Percentiles rank a stretch among this genome's conserved stretches.
Evolutionary conservation across 1,140 invertebrate species (phyloP).

Genomic region (Tetragonula clypearis): DNA sequence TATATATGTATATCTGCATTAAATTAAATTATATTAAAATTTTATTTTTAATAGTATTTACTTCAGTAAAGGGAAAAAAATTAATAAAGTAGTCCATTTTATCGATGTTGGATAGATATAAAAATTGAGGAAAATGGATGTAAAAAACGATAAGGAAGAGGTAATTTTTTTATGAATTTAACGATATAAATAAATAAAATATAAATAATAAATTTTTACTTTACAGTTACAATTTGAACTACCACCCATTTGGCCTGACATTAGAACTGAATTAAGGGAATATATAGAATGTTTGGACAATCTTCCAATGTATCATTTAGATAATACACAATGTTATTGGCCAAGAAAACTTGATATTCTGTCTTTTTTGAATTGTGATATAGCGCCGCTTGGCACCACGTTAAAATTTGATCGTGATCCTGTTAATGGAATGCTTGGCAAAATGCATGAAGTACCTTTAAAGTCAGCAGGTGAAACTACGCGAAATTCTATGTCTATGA

Average conservation of each 20-base stretch:
- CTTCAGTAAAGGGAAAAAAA: neutral
- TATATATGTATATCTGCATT: neutral
- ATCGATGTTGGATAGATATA: neutral
- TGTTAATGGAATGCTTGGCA: conserved; percentile 86
- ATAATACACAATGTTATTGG: conserved; percentile 84
- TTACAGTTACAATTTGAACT: conserved; percentile 79
- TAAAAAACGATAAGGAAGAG: neutral
- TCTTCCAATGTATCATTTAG: conserved; percentile 85
- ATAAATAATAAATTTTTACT: neutral
- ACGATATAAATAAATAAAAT: neutral
- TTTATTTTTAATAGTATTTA: neutral
- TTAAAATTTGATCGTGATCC: conserved; percentile 87
- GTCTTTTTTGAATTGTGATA: conserved; percentile 81
- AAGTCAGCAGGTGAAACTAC: conserved; percentile 85
- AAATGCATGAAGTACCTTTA: conserved; percentile 86
- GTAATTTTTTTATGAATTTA: neutral
- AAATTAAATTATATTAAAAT: neutral
- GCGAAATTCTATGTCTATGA: conserved; percentile 90
- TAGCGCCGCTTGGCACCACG: conserved; percentile 81
- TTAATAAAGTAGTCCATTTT: neutral
- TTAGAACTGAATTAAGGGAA: conserved; percentile 83
- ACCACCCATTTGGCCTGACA: conserved; percentile 84
- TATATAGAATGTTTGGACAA: conserved; percentile 84
- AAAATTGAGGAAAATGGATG: conserved; percentile 6
- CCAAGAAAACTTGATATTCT: conserved; percentile 80